phyloP scores from a whole-genome alignment of 2,113 vertebrate genomes.

The Rissa tridactyla region DNA sequence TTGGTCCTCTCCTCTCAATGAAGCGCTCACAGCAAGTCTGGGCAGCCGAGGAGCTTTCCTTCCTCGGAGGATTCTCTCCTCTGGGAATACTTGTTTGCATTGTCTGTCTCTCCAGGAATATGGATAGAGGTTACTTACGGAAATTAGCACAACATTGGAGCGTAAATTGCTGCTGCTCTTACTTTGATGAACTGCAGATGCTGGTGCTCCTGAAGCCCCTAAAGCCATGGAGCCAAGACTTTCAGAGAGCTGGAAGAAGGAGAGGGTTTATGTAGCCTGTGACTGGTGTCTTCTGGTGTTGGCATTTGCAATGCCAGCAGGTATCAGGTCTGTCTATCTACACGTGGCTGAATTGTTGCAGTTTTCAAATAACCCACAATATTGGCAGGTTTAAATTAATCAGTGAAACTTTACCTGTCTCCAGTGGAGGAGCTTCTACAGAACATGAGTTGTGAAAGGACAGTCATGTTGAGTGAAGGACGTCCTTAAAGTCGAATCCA shows the following conservation, averaged over 20 bases:
- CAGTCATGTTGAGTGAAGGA: rapidly evolving
- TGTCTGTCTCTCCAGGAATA: neutral
- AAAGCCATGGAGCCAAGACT: no score
- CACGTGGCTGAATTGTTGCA: neutral
- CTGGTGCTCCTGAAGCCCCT: neutral
- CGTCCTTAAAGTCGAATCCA: neutral
- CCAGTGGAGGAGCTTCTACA: neutral
- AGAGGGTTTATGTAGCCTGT: neutral
- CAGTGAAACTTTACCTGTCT: no score
- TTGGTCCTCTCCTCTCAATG: rapidly evolving
- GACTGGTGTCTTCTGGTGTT: neutral
- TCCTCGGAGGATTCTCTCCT: neutral
- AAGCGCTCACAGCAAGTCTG: neutral
- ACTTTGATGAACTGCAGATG: neutral
- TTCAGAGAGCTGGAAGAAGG: neutral
- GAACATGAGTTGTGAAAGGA: neutral
- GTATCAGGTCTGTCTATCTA: neutral
- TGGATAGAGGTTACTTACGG: neutral
- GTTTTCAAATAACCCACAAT: no score
- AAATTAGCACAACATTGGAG: neutral
- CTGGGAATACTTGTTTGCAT: no score
- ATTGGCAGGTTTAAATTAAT: neutral
- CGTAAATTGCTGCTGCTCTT: neutral
- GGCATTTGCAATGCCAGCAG: neutral
- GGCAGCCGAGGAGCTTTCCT: neutral